Evolutionary conservation across 30 jellyfish, hydroid and myxozoan genomes (phyloP), one percentile per base, ranked within the genome.

Genomic region (Hydra vulgaris): DNA sequence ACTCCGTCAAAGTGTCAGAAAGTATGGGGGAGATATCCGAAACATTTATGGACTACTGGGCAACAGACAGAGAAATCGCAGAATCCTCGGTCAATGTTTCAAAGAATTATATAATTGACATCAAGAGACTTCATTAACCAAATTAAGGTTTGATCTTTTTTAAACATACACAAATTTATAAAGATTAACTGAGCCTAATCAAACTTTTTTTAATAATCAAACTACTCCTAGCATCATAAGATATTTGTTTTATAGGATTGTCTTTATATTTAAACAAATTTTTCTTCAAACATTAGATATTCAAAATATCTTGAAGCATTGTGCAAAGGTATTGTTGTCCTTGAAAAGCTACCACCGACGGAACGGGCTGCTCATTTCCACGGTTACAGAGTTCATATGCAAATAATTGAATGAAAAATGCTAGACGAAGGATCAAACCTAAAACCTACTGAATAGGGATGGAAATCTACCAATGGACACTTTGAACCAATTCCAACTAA

Each of bases 401-500:
- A 56, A 20, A 0, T 18, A 23, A 71, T 71, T 23, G 71, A 56
- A 71, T 18, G 74, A 27, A 71, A 20, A 71, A 71, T 71, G 27
- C 22, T 71, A 27, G 22, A 71, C 22, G 22, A 71, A 0, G 22
- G 26, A 23, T 71, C 22, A 27, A 71, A 23, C 0, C 22, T 18
- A 21, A 0, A 71, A 0, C n/a, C 71, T 15, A 68, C 75, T 4
- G 75, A 8, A 3, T 68, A 16, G 25, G 75, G 75, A n/a, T 68
- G 75, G 75, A 68, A 68, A 23, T 68, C 27, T 68, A 23, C 25
- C 16, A 23, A 68, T 68, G 8, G 27, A 68, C 27, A 23, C 27
- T 15, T 68, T 68, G 75, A n/a, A 23, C 75, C 75, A 68, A 16
- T 68, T n/a, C 75, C 75, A 68, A 68, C 75, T n/a, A 16, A 68